Percentiles rank a stretch among this genome's conserved stretches.
These are phyloP conservation scores for Ginglymostoma cirratum DNA, from an alignment of 2,113 vertebrate genomes.

Conservation along the genomic window DNA sequence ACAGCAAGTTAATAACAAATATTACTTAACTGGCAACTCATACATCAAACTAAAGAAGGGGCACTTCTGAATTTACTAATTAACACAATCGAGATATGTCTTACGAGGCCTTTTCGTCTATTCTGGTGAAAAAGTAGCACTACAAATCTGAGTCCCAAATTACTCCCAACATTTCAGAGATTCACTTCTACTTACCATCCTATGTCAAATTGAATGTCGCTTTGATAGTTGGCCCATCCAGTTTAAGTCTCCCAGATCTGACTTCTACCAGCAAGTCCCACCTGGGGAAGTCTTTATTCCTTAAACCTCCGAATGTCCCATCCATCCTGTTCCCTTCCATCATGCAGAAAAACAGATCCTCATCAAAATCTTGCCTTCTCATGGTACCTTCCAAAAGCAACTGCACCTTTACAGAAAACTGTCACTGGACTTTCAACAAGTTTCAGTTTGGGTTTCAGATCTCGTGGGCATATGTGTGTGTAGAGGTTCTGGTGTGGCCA, in stretches of 20 bases:
- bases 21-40: background rate
- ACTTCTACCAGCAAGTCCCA: background rate
- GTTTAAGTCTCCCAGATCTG: background rate
- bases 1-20: background rate
- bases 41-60: background rate
- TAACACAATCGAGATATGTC: background rate
- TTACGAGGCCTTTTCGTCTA: background rate
- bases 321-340: background rate
- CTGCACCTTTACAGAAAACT: background rate
- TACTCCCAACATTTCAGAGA: background rate
- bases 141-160: background rate
- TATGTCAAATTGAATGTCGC: background rate
- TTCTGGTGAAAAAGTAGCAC: background rate
- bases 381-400: background rate
- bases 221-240: background rate
- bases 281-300: background rate
- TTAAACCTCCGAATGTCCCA: background rate
- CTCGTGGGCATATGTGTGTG: background rate
- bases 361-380: background rate
- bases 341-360: background rate
- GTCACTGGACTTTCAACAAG: background rate
- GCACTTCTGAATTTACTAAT: background rate
- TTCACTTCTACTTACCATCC: too few relatives aligned
- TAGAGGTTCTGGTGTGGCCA: background rate
- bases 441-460: background rate